phyloP scores from a whole-genome alignment of 2,113 vertebrate species.

The Aptenodytes patagonicus region DNA sequence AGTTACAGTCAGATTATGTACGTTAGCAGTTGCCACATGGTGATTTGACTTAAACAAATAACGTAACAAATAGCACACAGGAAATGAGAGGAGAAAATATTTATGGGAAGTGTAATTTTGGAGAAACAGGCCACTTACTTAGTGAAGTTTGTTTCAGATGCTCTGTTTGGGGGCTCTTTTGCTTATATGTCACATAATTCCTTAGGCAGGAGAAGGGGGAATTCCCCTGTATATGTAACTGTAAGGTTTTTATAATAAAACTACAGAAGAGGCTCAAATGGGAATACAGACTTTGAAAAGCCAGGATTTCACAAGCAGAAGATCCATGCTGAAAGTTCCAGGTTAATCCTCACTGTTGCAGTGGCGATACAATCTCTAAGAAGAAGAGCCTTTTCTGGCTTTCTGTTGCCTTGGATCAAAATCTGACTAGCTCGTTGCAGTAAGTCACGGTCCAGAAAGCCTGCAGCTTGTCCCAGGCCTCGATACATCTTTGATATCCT shows the following conservation, averaged over 20 bases:
- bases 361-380: not conserved
- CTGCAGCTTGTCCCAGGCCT: not conserved
- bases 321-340: not conserved
- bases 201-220: not conserved
- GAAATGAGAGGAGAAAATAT: constrained; percentile 6
- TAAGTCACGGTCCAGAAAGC: not conserved
- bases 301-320: not conserved
- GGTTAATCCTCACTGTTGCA: not conserved
- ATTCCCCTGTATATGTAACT: not conserved
- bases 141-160: not conserved
- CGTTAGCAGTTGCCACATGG: not conserved
- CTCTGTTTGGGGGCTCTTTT: not conserved
- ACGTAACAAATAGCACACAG: not conserved
- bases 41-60: not conserved
- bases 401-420: not conserved
- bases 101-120: not conserved
- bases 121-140: not conserved
- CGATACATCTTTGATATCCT: not conserved
- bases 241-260: not conserved
- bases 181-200: not conserved
- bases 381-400: not conserved
- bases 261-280: not conserved
- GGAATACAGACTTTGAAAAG: not conserved
- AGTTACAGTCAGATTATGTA: not conserved
- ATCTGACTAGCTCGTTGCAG: not conserved